Conservation (phyloP, 2,113 vertebrate genomes). For the Illadopsis cleaveri region DNA sequence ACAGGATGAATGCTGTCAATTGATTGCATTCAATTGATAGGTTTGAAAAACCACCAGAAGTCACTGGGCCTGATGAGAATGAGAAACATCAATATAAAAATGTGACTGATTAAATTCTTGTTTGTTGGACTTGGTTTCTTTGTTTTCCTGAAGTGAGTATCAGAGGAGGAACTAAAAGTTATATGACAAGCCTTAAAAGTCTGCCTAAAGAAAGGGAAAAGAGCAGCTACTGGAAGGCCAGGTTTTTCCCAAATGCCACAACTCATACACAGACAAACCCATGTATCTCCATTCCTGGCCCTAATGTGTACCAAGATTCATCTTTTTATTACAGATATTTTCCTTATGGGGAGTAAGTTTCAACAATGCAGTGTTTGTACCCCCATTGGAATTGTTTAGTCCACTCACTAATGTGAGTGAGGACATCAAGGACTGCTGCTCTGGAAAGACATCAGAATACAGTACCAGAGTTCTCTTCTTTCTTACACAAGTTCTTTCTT, state of each 20-base stretch:
- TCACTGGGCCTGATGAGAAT: not conserved
- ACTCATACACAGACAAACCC: not conserved
- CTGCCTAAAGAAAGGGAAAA: not conserved
- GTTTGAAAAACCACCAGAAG: not conserved
- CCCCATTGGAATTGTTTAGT: not conserved
- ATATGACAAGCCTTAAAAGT: not conserved
- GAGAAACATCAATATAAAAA: not conserved
- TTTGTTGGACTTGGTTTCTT: not conserved
- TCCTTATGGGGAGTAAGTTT: not conserved
- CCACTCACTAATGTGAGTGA: not conserved
- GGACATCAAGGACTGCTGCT: not conserved
- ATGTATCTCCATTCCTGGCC: not conserved
- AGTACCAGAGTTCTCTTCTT: not conserved
- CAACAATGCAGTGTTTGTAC: not conserved
- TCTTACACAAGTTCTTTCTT: not conserved
- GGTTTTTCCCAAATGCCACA: not conserved
- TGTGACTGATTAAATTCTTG: not conserved
- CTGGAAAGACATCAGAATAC: not conserved
- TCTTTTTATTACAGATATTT: not conserved
- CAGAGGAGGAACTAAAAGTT: not conserved
- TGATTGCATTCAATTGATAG: not conserved
- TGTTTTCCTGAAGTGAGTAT: not conserved
- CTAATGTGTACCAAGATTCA: not conserved
- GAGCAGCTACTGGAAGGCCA: not conserved
- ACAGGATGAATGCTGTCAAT: not conserved